Percentiles rank a stretch among this genome's conserved stretches.
These are phyloP conservation scores for Pedicia rivosa DNA, from an alignment of 2,888 invertebrate genomes.

Conservation along the genomic window DNA sequence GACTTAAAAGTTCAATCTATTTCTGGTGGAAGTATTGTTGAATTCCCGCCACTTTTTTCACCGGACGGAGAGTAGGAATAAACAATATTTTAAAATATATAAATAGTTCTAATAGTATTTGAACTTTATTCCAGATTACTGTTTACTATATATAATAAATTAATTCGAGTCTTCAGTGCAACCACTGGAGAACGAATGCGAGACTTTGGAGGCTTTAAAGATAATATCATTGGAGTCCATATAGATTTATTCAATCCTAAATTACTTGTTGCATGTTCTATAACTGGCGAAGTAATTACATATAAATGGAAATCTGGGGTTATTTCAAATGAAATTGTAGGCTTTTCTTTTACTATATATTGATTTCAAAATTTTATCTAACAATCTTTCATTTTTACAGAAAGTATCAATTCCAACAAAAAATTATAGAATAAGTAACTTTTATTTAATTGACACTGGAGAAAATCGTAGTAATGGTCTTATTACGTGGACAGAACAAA, in stretches of 20 bases:
- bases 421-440: constrained; percentile 15
- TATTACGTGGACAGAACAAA: constrained; percentile 1
- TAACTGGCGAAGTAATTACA: constrained; percentile 35
- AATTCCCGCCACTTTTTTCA: constrained; percentile 44
- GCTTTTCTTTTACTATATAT: background rate
- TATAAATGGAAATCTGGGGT: constrained; percentile 46
- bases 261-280: constrained; percentile 37
- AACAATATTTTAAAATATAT: constrained; percentile 6
- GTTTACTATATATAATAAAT: constrained; percentile 40
- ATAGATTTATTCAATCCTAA: constrained; percentile 31
- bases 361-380: background rate
- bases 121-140: constrained; percentile 38
- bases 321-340: constrained; percentile 31
- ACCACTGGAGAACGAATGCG: constrained; percentile 45
- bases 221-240: constrained; percentile 35
- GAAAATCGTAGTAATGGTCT: background rate
- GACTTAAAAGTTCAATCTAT: constrained; percentile 36
- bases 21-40: constrained; percentile 45
- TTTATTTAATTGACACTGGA: constrained; percentile 19
- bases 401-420: constrained; percentile 2
- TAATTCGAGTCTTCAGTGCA: constrained; percentile 44
- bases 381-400: constrained; percentile 13
- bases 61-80: constrained; percentile 41
- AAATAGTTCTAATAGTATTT: constrained; percentile 6
- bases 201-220: constrained; percentile 36